Conservation (phyloP, 2,888 invertebrate genomes). For the Mamestra brassicae region DNA sequence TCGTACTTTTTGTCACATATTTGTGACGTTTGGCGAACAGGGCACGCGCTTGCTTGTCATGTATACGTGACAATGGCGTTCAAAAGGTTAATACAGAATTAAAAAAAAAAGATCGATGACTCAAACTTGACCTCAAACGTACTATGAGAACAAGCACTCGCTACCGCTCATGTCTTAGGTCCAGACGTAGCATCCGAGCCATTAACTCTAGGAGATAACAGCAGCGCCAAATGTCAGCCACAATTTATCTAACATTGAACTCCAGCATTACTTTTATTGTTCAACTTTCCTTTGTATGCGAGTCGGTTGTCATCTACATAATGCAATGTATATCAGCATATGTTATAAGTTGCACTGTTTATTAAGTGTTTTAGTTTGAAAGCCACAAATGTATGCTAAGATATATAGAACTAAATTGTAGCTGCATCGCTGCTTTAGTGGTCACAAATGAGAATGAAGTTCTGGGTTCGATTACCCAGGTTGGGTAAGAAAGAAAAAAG, state of each 20-base stretch:
- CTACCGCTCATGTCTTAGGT: slow-evolving; percentile 23
- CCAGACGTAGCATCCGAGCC: slow-evolving; percentile 27
- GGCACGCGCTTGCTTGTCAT: no score
- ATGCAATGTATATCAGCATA: background rate
- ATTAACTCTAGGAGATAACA: slow-evolving; percentile 62
- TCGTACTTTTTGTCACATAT: no score
- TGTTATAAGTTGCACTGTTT: slow-evolving; percentile 11
- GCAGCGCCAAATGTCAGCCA: slow-evolving; percentile 57
- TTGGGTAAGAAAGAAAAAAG: no score
- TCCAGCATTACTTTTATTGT: slow-evolving; percentile 52
- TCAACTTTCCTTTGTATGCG: slow-evolving; percentile 45
- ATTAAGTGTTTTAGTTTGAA: background rate
- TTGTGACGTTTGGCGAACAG: no score
- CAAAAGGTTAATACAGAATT: no score
- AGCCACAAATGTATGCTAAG: background rate
- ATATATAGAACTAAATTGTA: no score
- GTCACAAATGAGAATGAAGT: no score
- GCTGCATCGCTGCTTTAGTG: no score
- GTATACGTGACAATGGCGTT: no score
- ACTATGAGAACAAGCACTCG: background rate
- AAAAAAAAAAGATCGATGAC: no score
- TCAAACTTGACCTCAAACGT: no score
- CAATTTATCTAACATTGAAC: slow-evolving; percentile 63
- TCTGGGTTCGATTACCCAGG: no score
- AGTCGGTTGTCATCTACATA: slow-evolving; percentile 18